Evolutionary conservation across 2,888 invertebrate species (phyloP).

Genomic region (Rhagophthalmus giganteus): DNA sequence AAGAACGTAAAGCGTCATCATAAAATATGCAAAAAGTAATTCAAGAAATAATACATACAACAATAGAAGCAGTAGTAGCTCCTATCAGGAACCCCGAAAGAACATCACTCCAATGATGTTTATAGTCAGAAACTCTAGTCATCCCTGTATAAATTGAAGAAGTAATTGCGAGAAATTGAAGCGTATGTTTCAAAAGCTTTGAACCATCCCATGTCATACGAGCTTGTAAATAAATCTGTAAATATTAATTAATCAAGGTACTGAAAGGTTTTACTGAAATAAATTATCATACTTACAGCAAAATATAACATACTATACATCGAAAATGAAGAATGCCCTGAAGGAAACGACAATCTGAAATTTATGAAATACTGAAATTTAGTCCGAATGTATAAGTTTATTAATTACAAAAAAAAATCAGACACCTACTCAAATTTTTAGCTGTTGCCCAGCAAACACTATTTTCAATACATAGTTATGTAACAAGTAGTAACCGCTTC

Average conservation of each 20-base stretch:
- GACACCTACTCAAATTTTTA: too few relatives aligned
- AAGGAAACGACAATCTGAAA: conserved; percentile 81
- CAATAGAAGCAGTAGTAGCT: conserved; percentile 66
- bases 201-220: conserved; percentile 81
- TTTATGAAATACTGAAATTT: too few relatives aligned
- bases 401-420: too few relatives aligned
- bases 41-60: conserved; percentile 63
- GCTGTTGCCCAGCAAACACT: too few relatives aligned
- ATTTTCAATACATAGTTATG: too few relatives aligned
- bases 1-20: neutral
- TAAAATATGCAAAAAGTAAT: neutral
- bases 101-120: conserved; percentile 98
- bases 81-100: conserved; percentile 79
- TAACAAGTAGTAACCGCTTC: too few relatives aligned
- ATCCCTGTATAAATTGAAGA: conserved; percentile 87
- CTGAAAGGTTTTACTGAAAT: neutral
- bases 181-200: conserved; percentile 78
- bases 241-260: conserved; percentile 1
- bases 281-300: conserved; percentile 65
- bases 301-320: conserved; percentile 85
- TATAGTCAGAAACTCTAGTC: conserved; percentile 92
- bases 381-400: too few relatives aligned
- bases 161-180: conserved; percentile 79
- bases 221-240: conserved; percentile 84
- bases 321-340: conserved; percentile 89